Percentiles rank a stretch among this genome's conserved stretches.
Evolutionary conservation across 2,888 invertebrate species (phyloP).

Genomic region (Clepsis dumicolana): DNA sequence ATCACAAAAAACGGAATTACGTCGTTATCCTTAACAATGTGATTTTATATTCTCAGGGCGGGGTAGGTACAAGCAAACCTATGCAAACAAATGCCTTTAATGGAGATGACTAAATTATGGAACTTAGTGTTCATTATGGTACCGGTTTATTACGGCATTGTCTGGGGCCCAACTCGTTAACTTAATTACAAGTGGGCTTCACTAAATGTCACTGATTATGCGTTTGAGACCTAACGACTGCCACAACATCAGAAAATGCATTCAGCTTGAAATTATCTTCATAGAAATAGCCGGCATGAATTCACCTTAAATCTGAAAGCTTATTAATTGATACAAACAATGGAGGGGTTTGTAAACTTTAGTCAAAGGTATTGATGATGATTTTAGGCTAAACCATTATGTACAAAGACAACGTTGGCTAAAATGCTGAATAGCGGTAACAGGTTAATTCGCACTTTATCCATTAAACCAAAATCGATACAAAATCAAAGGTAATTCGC

Average conservation of each 20-base stretch:
- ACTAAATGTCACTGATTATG: constrained; percentile 59
- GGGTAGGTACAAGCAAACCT: neutral
- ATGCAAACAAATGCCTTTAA: constrained; percentile 40
- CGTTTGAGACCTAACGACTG: constrained; percentile 52
- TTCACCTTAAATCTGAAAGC: too few species aligned
- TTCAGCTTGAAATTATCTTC: too few species aligned
- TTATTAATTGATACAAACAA: too few species aligned
- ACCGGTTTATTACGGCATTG: constrained; percentile 58
- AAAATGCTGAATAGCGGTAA: neutral
- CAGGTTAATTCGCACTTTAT: constrained; percentile 22
- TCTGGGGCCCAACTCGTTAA: constrained; percentile 49
- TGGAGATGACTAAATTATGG: constrained; percentile 55
- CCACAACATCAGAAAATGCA: constrained; percentile 27
- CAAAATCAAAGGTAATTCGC: neutral
- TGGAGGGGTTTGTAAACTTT: neutral
- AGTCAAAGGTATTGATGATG: neutral
- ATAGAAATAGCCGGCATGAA: too few species aligned
- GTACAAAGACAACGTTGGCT: neutral
- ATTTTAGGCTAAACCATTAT: neutral
- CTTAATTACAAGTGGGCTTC: constrained; percentile 56
- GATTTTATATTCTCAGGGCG: neutral
- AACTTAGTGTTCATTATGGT: constrained; percentile 54
- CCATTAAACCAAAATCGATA: neutral
- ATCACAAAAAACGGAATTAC: neutral
- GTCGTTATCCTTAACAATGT: neutral